Evolutionary conservation across 2,797 vertebrate genomes (phyloP), one percentile per base, ranked within the genome.

Genomic region (Prionace glauca): DNA sequence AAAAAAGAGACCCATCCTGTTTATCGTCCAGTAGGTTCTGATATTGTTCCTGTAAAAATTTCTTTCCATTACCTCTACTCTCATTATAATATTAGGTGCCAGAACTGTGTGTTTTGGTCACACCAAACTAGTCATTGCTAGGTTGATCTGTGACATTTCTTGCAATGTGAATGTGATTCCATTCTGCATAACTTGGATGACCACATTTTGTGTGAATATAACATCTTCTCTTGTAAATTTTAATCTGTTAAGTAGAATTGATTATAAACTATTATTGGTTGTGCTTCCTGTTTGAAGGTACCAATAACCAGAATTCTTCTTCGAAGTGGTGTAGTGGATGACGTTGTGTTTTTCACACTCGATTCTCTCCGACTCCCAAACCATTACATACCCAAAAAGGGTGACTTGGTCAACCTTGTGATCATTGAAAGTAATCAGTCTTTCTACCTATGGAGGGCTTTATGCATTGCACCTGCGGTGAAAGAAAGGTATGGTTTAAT

Each of bases 351-450:
- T 97, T 99, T 99, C 97, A 98, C 97, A 96, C 96, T 99, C 97
- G 98, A 99, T 96, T 98, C 98, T 1, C 24, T 99, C 96, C 97
- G 97, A 84, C 97, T 99, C 93, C 98, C 99, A 5, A 96, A 97
- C 36, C 96, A 97, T 16, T 99, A 99, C 91, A 96, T 95, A 56
- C 99, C 99, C 1, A 72, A 62, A 0, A 97, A 95, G 22, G 96
- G 98, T 1, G 98, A 99, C 77, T 9, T 98, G 56, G 99, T 99
- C 96, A 99, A 98, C 77, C 88, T 98, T 0, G 97, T 99, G 87
- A 98, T 99, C 96, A 98, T 99, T 96, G 99, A 99, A 96, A 99
- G 98, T 97, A 98, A 96, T 96, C 99, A 99, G 97, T 99, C 99
- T 0, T 97, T 98, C 90, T 99, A 98, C 90, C 84, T 97, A 95